Evolutionary conservation across 2,113 vertebrate species (phyloP).

Genomic region (Calyptomena viridis): DNA sequence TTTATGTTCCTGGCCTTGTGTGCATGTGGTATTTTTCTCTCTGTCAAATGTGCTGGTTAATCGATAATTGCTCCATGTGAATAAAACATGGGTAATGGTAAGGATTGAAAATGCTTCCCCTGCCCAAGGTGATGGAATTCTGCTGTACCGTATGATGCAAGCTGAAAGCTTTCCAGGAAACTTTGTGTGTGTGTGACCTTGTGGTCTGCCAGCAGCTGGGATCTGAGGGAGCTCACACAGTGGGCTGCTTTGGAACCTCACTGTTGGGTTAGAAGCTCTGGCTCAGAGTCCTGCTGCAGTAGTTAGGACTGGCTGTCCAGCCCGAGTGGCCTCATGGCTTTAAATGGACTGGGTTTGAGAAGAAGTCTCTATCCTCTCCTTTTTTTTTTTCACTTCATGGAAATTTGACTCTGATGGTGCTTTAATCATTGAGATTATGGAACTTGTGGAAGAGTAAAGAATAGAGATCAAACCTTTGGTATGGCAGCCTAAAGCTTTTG

Average conservation of each 20-base stretch:
- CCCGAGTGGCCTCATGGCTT: not conserved
- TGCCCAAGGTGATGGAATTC: not conserved
- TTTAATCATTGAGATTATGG: not conserved
- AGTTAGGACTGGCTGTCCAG: not conserved
- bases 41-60: not conserved
- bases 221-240: not conserved
- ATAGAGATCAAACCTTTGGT: not conserved
- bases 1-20: not conserved
- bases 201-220: not conserved
- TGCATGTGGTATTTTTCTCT: not conserved
- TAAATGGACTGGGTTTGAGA: not conserved
- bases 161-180: not conserved
- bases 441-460: not conserved
- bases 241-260: not conserved
- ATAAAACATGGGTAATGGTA: not conserved
- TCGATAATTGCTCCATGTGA: not conserved
- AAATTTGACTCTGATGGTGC: not conserved
- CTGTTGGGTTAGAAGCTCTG: not conserved
- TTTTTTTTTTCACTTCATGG: not conserved
- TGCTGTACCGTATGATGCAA: fast-evolving
- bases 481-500: not conserved
- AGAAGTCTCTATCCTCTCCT: not conserved
- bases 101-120: not conserved
- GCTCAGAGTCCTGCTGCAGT: not conserved
- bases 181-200: not conserved